Percentiles rank a stretch among this genome's conserved stretches.
Conservation (phyloP, 2,113 vertebrate species). For the Willisornis vidua region DNA sequence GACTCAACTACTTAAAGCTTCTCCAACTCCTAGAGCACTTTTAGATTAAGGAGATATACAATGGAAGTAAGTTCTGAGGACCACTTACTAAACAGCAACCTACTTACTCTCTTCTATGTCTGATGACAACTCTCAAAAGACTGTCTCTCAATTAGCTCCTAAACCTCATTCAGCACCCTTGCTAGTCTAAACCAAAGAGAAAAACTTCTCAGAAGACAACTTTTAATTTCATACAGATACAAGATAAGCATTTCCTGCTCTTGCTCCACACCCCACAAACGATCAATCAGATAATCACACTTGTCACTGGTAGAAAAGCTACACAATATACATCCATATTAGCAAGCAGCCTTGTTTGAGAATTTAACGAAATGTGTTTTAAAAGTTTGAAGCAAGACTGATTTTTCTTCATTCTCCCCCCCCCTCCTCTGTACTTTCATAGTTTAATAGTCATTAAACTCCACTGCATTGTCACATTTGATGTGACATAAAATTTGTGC, state of each 20-base stretch:
- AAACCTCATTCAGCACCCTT: neutral
- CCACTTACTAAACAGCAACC: neutral
- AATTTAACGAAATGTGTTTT: neutral
- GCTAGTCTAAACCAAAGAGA: neutral
- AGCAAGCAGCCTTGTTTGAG: neutral
- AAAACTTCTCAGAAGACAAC: neutral
- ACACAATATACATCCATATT: neutral
- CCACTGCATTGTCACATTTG: neutral
- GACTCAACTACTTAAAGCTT: neutral
- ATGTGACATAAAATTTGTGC: neutral
- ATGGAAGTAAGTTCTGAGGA: neutral
- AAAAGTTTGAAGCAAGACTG: neutral
- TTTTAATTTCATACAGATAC: neutral
- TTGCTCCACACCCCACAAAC: neutral
- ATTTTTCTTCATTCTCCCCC: neutral
- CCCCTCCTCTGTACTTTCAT: neutral
- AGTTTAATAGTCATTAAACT: neutral
- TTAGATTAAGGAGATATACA: neutral
- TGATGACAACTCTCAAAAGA: neutral
- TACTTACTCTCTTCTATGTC: neutral
- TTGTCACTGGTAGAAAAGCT: neutral
- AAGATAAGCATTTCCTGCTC: constrained; percentile 26
- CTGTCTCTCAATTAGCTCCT: neutral
- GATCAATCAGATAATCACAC: neutral
- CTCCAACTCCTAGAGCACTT: neutral